Conservation (phyloP, 2,888 invertebrate species). For the Teinopalpus imperialis region DNA sequence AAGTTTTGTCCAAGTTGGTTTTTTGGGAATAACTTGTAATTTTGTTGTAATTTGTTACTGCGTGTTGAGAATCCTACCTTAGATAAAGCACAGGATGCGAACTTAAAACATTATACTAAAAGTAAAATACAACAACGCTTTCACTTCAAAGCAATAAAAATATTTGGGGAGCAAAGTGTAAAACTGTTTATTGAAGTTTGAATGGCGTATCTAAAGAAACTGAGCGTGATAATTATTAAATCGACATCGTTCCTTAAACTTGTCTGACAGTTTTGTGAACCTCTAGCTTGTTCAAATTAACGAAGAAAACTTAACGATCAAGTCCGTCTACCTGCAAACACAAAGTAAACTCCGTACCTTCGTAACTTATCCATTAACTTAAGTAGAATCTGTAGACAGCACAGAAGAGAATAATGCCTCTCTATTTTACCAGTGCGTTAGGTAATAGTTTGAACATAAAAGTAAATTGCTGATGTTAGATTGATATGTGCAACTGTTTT, state of each 20-base stretch:
- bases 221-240: conserved; percentile 39
- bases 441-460: conserved; percentile 65
- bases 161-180: conserved; percentile 1
- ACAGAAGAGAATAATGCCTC: conserved; percentile 60
- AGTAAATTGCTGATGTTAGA: conserved; percentile 65
- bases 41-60: conserved; percentile 70
- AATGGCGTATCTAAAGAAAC: conserved; percentile 13
- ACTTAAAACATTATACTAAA: conserved; percentile 27
- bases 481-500: conserved; percentile 45
- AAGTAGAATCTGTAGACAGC: conserved; percentile 81
- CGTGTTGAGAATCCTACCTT: conserved; percentile 48
- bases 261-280: conserved; percentile 69
- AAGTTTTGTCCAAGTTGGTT: conserved; percentile 69
- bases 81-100: conserved; percentile 29
- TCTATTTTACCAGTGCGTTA: conserved; percentile 45
- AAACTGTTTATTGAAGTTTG: conserved; percentile 23
- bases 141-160: neutral
- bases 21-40: conserved; percentile 77
- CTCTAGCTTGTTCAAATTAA: conserved; percentile 78
- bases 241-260: conserved; percentile 56
- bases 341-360: conserved; percentile 79
- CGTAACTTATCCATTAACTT: conserved; percentile 81
- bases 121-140: conserved; percentile 35
- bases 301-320: conserved; percentile 78
- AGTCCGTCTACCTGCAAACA: conserved; percentile 80